These are phyloP conservation scores for Coregonus sp. DNA, from an alignment of 2,797 vertebrate genomes.

Conservation along the genomic window DNA sequence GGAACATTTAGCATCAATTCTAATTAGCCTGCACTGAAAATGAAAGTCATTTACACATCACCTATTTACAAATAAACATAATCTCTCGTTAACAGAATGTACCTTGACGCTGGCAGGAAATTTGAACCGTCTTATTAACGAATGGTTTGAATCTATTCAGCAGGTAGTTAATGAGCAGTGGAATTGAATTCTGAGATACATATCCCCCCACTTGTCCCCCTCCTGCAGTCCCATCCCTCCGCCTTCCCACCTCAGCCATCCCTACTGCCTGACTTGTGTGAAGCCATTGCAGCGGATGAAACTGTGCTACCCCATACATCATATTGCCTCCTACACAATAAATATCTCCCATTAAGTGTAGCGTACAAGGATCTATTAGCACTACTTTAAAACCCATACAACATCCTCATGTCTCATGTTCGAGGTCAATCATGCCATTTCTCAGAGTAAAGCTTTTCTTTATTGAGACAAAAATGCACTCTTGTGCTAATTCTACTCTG, in stretches of 20 bases:
- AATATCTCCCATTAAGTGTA: slow-evolving; percentile 65
- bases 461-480: slow-evolving; percentile 24
- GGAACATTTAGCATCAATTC: slow-evolving; percentile 36
- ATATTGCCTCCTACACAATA: slow-evolving; percentile 55
- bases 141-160: slow-evolving; percentile 51
- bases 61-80: slow-evolving; percentile 48
- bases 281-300: slow-evolving; percentile 42
- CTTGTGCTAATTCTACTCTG: slow-evolving; percentile 28
- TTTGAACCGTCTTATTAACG: slow-evolving; percentile 47
- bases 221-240: neutral
- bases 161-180: slow-evolving; percentile 53
- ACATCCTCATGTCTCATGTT: slow-evolving; percentile 37
- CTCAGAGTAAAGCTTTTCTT: slow-evolving; percentile 32
- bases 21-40: slow-evolving; percentile 30
- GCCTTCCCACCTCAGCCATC: slow-evolving; percentile 37
- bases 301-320: slow-evolving; percentile 51
- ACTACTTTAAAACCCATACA: slow-evolving; percentile 52
- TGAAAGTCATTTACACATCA: slow-evolving; percentile 47
- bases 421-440: slow-evolving; percentile 41
- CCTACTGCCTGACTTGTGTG: slow-evolving; percentile 34
- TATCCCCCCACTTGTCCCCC: slow-evolving; percentile 6
- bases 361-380: slow-evolving; percentile 51
- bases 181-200: slow-evolving; percentile 43
- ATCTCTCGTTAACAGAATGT: slow-evolving; percentile 45
- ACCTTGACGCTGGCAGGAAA: slow-evolving; percentile 45